Evolutionary conservation across 2,113 vertebrate species (phyloP).

Genomic region (Leptobrachium ailaonicum): DNA sequence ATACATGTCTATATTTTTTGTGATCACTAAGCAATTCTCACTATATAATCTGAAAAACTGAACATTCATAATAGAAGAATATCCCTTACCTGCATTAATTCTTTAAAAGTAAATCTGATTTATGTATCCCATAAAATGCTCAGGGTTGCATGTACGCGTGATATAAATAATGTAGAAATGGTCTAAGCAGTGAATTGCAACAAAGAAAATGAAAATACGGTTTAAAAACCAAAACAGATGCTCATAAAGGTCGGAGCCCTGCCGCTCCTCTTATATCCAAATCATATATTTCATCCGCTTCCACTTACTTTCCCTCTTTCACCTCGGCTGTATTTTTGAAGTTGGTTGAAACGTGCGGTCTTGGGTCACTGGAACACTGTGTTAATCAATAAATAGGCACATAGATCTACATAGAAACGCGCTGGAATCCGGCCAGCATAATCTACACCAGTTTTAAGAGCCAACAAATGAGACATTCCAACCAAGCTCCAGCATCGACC

Average conservation of each 20-base stretch:
- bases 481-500: slow-evolving; percentile 2
- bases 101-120: neutral
- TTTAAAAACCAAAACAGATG: slow-evolving; percentile 49
- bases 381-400: slow-evolving; percentile 54
- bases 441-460: slow-evolving; percentile 61
- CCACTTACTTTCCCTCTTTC: slow-evolving; percentile 35
- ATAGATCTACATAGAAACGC: slow-evolving; percentile 57
- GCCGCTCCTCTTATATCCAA: slow-evolving; percentile 14
- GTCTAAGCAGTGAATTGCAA: slow-evolving; percentile 4
- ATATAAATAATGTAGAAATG: slow-evolving; percentile 21
- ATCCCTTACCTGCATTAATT: neutral
- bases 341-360: slow-evolving; percentile 60
- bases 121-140: slow-evolving; percentile 1
- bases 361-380: slow-evolving; percentile 62
- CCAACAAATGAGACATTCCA: slow-evolving; percentile 8
- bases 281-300: slow-evolving; percentile 3
- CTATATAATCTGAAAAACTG: no score
- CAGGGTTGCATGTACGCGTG: neutral
- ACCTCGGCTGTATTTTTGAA: slow-evolving; percentile 54
- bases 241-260: slow-evolving; percentile 16
- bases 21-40: no score
- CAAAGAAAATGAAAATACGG: slow-evolving; percentile 3
- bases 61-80: neutral
- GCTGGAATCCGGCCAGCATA: slow-evolving; percentile 60
- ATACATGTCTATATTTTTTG: no score